Evolutionary conservation across 1,140 invertebrate genomes (phyloP).

Genomic region (Ylistrum balloti): DNA sequence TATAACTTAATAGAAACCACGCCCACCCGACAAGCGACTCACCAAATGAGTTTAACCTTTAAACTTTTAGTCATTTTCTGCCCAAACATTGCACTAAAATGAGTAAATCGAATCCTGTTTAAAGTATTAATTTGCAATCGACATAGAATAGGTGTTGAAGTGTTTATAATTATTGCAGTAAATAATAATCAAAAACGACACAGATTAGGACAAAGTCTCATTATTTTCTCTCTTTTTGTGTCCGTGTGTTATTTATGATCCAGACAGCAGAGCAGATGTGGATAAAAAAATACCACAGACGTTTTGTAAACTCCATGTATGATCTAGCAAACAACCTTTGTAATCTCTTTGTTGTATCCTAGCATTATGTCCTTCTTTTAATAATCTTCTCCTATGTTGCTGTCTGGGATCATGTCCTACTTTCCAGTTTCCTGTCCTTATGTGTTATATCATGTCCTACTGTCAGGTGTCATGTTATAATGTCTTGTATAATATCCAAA

Average conservation of each 20-base stretch:
- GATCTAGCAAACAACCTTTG: too few relatives aligned
- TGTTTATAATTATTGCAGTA: not conserved
- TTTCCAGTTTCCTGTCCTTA: too few relatives aligned
- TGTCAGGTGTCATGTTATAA: too few relatives aligned
- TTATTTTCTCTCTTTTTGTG: not conserved
- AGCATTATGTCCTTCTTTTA: too few relatives aligned
- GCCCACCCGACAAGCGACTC: not conserved
- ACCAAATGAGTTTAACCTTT: constrained; percentile 35
- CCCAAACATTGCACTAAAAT: constrained; percentile 2
- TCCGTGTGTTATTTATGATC: not conserved
- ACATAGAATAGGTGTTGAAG: constrained; percentile 26
- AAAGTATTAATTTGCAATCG: constrained; percentile 1
- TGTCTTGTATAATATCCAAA: too few relatives aligned
- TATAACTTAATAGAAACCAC: constrained; percentile 40
- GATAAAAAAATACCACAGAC: not conserved
- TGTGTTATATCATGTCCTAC: too few relatives aligned
- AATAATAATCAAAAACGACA: constrained; percentile 14
- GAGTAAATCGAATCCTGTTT: not conserved
- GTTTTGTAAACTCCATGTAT: not conserved
- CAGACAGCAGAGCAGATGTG: constrained; percentile 23
- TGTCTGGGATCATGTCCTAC: too few relatives aligned
- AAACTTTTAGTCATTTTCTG: constrained; percentile 14
- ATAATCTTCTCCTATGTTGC: too few relatives aligned
- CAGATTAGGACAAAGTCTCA: not conserved
- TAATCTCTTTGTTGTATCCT: too few relatives aligned